phyloP scores from a whole-genome alignment of 2,113 vertebrate species.

The Macroglossus sobrinus region DNA sequence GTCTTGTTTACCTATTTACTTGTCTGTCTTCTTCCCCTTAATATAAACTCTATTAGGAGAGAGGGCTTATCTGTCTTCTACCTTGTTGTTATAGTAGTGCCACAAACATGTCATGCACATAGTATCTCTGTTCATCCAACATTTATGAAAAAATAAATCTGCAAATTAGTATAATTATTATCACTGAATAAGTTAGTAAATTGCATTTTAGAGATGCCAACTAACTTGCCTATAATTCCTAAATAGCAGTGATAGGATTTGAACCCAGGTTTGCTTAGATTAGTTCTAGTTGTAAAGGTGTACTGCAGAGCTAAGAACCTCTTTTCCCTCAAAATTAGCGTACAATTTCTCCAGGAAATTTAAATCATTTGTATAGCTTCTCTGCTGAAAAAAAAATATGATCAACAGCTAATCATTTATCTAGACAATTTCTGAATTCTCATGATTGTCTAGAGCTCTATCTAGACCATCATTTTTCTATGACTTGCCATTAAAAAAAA shows the following conservation, averaged over 20 bases:
- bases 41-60: neutral
- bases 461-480: neutral
- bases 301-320: neutral
- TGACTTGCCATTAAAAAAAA: slow-evolving; percentile 23
- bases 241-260: neutral
- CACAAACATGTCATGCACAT: neutral
- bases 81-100: neutral
- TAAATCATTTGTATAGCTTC: neutral
- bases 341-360: neutral
- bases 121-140: neutral
- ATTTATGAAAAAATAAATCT: neutral
- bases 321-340: neutral
- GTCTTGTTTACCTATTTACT: neutral
- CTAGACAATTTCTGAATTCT: neutral
- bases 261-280: neutral
- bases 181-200: neutral
- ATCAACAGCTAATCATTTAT: neutral
- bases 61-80: neutral
- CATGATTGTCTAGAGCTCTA: neutral
- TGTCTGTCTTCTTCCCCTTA: neutral
- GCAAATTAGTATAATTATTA: neutral
- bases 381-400: neutral
- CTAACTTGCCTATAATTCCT: neutral
- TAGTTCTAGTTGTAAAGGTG: neutral
- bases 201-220: neutral